Conservation (phyloP, 2,888 invertebrate genomes). For the Ashinkailepas kermadecensis region DNA sequence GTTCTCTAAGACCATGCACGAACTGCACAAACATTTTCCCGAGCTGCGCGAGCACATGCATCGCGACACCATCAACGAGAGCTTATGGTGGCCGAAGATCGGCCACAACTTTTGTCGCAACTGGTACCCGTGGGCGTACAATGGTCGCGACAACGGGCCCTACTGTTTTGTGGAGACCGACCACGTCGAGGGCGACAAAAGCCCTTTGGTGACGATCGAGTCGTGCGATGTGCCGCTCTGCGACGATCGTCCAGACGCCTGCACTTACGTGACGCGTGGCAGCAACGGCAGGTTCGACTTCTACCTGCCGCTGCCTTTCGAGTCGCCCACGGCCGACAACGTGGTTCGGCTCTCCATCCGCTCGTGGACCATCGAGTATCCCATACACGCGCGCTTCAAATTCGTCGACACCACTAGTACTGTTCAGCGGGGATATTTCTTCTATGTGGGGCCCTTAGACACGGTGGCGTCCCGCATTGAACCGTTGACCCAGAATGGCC, state of each 20-base stretch:
- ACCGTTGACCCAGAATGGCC: neutral
- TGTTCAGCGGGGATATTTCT: neutral
- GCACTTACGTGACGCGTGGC: neutral
- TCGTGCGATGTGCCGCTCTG: constrained; percentile 20
- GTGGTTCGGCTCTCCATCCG: neutral
- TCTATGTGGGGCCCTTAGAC: neutral
- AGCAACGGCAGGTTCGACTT: neutral
- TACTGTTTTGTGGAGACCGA: constrained; percentile 5
- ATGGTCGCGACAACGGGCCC: constrained; percentile 14
- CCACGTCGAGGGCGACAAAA: neutral
- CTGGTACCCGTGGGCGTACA: constrained; percentile 16
- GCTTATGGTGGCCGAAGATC: neutral
- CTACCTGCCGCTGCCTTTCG: neutral
- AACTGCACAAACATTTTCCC: neutral
- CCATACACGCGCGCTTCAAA: constrained; percentile 10
- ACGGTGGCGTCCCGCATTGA: neutral
- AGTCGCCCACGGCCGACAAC: neutral
- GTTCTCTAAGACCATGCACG: neutral
- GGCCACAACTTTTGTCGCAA: constrained; percentile 16
- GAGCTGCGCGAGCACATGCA: constrained; percentile 3
- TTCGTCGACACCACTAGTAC: neutral
- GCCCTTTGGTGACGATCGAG: neutral
- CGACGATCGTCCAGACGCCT: neutral
- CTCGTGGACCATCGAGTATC: constrained; percentile 13
- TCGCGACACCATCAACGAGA: no score